phyloP scores from a whole-genome alignment of 2,797 vertebrate species.

The Muscicapa striata region DNA sequence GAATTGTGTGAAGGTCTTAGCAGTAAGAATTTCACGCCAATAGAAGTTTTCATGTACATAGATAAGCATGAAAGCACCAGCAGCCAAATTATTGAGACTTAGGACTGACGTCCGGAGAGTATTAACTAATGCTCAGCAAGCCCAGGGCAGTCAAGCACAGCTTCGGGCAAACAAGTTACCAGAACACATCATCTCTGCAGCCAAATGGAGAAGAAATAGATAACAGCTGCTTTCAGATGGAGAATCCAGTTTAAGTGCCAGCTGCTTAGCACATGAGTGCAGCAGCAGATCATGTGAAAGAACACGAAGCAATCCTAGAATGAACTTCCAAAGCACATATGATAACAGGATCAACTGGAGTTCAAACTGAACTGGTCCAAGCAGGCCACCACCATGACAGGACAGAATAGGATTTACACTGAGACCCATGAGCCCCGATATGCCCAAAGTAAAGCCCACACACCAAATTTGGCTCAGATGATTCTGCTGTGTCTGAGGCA shows the following conservation, averaged over 20 bases:
- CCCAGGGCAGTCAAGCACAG: not conserved
- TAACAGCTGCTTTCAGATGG: not conserved
- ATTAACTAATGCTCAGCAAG: constrained; percentile 15
- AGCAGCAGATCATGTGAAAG: not conserved
- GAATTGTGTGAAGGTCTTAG: not conserved
- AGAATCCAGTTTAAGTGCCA: not conserved
- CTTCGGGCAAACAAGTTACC: not conserved
- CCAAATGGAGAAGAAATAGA: not conserved
- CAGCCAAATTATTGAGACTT: not conserved
- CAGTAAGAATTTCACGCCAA: constrained; percentile 1
- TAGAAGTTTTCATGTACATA: not conserved
- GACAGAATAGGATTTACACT: not conserved
- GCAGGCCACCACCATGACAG: constrained; percentile 23
- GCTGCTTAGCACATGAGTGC: not conserved
- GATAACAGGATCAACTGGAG: not conserved
- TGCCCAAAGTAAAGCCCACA: constrained; percentile 1
- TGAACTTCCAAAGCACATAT: not conserved
- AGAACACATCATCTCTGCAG: not conserved
- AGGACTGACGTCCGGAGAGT: not conserved
- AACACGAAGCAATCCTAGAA: not conserved
- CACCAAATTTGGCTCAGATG: not conserved
- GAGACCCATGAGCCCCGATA: not conserved
- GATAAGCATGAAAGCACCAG: not conserved
- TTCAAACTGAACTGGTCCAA: not conserved
- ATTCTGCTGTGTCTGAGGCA: not conserved